Conservation (phyloP, 1,140 invertebrate species). For the Ceratina australensis region DNA sequence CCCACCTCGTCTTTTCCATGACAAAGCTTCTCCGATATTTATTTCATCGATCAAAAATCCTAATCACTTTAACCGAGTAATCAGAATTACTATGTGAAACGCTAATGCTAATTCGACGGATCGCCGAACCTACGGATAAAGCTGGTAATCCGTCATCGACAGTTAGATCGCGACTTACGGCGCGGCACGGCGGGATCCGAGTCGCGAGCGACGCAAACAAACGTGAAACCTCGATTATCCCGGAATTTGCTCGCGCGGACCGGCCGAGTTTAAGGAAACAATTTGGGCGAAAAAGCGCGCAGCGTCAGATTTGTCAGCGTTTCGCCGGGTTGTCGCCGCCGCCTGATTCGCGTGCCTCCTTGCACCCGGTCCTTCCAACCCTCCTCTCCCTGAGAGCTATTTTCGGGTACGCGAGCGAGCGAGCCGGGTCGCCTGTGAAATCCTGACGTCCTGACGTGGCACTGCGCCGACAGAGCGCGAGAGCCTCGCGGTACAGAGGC, state of each 20-base stretch:
- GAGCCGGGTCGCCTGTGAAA: conserved; percentile 39
- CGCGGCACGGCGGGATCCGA: background rate
- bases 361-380: conserved; percentile 44
- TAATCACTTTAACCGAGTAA: too few species aligned
- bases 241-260: conserved; percentile 30
- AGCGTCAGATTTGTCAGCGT: conserved; percentile 41
- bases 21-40: background rate
- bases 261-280: conserved; percentile 35
- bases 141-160: conserved; percentile 25
- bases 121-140: too few species aligned
- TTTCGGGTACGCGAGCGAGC: conserved; percentile 49
- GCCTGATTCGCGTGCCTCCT: conserved; percentile 23
- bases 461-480: conserved; percentile 54
- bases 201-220: conserved; percentile 22
- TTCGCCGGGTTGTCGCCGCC: background rate
- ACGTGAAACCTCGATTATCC: conserved; percentile 29
- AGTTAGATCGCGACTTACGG: background rate
- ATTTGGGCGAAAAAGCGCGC: conserved; percentile 20
- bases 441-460: conserved; percentile 71
- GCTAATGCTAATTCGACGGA: background rate
- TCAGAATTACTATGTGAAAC: too few species aligned
- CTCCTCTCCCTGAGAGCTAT: conserved; percentile 40
- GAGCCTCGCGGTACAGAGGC: conserved; percentile 35
- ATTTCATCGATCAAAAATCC: too few species aligned
- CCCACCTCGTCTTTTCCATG: background rate